Base-by-base conservation (phyloP, 2,888 invertebrate genomes). In the Vanessa cardui region DNA sequence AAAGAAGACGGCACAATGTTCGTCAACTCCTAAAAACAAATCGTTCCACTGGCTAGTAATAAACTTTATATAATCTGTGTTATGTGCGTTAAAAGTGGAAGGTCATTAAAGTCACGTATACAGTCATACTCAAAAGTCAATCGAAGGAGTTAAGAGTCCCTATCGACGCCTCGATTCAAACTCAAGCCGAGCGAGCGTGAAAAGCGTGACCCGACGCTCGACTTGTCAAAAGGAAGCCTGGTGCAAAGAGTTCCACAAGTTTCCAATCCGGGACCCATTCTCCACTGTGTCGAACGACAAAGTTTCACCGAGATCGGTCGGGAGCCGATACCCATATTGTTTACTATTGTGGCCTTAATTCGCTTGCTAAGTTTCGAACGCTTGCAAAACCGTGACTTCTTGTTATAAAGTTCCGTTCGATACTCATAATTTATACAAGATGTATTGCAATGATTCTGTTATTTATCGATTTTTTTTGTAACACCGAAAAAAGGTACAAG, bases 181-280 rank as follows among this genome's bases (percentile, higher is more conserved):
- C 62, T 58, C 56, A 45, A 58, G 20, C 33, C 60, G 64, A 61
- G 33, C 62, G 66, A 68, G 71, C 72, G 69, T 72, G 65, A 72
- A 71, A 74, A 69, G 73, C 68, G 70, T 59, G 69, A 68, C 69
- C 63, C 72, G 74, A 65, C 74, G 74, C 76, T 75, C 66, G 70
- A 74, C 73, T 77, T 75, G 73, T 77, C 76, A 76, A 74, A 76
- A 77, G 77, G 78, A 78, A 81, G 74, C 75, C 80, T 68, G 71
- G 70, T 62, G 64, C 56, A 80, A 78, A 80, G 75, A 76, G 74
- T 73, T 72, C 68, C 56, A 65, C 54, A 78, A 79, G 74, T 80
- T 77, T 65, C 71, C 56, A 68, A 67, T 68, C 67, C 68, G 62
- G 66, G 68, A 67, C 73, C 69, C 70, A 64, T 77, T 78, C 74